Evolutionary conservation across 2,113 vertebrate species (phyloP).

Genomic region (Ascaphus truei): DNA sequence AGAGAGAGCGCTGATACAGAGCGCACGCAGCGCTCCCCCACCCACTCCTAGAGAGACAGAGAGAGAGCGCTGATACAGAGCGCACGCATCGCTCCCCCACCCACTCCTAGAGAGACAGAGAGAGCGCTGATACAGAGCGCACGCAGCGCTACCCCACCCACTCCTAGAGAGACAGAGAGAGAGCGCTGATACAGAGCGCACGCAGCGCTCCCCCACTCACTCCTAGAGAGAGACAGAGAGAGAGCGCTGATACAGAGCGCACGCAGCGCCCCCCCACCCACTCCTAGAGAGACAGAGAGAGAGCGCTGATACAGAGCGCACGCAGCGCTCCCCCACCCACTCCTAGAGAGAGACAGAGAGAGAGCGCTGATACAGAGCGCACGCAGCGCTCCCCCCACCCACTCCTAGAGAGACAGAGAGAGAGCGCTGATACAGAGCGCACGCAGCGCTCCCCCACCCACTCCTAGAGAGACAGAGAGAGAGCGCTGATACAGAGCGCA

Average conservation of each 20-base stretch:
- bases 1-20: conserved; percentile 45
- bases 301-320: conserved; percentile 70
- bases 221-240: conserved; percentile 68
- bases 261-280: conserved; percentile 97
- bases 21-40: conserved; percentile 94
- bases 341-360: conserved; percentile 68
- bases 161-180: conserved; percentile 63
- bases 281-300: conserved; percentile 63
- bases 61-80: conserved; percentile 48
- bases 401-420: conserved; percentile 69
- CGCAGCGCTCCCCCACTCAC: conserved; percentile 96
- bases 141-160: conserved; percentile 97
- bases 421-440: conserved; percentile 64
- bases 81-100: conserved; percentile 96
- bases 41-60: conserved; percentile 81
- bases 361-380: conserved; percentile 62
- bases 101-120: conserved; percentile 77
- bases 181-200: conserved; percentile 70
- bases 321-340: conserved; percentile 96
- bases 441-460: conserved; percentile 97
- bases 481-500: conserved; percentile 70
- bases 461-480: conserved; percentile 63
- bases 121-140: conserved; percentile 62
- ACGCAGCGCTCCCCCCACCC: conserved; percentile 97
- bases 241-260: conserved; percentile 62